Percentiles rank a stretch among this genome's conserved stretches.
Evolutionary conservation across 2,797 vertebrate species (phyloP).

Genomic region (Sciurus vulgaris): DNA sequence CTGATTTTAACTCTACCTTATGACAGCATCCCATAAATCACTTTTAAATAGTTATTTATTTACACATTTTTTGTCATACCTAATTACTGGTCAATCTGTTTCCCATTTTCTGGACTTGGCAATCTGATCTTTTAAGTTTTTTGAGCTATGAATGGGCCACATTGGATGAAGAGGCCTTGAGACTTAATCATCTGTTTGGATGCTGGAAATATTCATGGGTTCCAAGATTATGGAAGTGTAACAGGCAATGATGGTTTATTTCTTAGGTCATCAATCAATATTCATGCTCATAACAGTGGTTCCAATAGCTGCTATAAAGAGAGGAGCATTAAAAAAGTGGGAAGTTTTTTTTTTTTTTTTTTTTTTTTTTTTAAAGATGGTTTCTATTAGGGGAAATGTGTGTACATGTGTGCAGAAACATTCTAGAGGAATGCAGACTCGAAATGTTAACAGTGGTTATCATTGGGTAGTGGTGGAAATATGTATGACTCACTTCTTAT

Average conservation of each 20-base stretch:
- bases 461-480: not conserved
- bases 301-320: constrained; percentile 20
- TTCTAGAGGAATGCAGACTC: not conserved
- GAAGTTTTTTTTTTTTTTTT: not conserved
- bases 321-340: not conserved
- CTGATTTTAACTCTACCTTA: not conserved
- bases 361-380: not conserved
- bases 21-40: not conserved
- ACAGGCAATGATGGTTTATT: not conserved
- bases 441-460: not conserved
- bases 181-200: not conserved
- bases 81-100: not conserved
- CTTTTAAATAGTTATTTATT: not conserved
- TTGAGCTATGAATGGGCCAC: not conserved
- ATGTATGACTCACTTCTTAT: not conserved
- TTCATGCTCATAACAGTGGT: not conserved
- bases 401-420: not conserved
- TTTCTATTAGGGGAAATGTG: not conserved
- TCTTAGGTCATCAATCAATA: not conserved
- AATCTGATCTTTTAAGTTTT: not conserved
- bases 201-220: not conserved
- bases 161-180: not conserved
- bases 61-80: not conserved
- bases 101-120: constrained; percentile 5
- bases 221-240: not conserved